phyloP scores from a whole-genome alignment of 2,113 vertebrate species.

The Limnothrissa miodon region DNA sequence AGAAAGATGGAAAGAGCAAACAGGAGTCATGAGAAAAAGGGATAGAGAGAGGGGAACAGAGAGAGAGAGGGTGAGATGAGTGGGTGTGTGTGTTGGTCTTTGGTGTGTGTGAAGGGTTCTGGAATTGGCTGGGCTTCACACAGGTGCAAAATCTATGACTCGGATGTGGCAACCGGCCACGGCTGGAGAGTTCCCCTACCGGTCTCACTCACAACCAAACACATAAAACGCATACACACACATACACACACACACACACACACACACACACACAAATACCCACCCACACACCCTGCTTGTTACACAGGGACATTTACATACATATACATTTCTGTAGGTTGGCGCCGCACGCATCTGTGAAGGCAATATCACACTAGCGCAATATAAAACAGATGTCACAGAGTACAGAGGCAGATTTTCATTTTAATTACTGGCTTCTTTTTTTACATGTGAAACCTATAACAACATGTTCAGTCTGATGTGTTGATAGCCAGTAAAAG shows the following conservation, averaged over 20 bases:
- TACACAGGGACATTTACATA: background rate
- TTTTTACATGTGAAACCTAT: background rate
- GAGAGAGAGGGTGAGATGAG: background rate
- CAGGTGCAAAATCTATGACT: conserved; percentile 44
- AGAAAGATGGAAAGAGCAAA: background rate
- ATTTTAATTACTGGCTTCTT: background rate
- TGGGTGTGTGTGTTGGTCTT: background rate
- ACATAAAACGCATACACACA: conserved; percentile 2
- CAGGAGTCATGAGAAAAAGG: background rate
- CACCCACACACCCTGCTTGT: background rate
- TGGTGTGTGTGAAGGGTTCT: conserved; percentile 18
- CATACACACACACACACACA: conserved; percentile 17
- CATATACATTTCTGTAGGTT: background rate
- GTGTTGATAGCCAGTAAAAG: background rate
- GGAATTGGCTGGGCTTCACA: conserved; percentile 38
- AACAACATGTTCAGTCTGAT: background rate
- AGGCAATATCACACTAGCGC: background rate
- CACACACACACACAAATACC: conserved; percentile 9
- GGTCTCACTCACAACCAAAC: background rate
- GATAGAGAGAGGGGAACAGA: background rate
- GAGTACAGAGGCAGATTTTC: background rate
- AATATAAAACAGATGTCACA: background rate
- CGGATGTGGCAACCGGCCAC: conserved; percentile 45
- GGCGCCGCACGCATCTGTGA: background rate
- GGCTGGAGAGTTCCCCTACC: background rate